These are phyloP conservation scores for Dasyprocta punctata DNA, from an alignment of 2,113 vertebrate species.

Conservation along the genomic window DNA sequence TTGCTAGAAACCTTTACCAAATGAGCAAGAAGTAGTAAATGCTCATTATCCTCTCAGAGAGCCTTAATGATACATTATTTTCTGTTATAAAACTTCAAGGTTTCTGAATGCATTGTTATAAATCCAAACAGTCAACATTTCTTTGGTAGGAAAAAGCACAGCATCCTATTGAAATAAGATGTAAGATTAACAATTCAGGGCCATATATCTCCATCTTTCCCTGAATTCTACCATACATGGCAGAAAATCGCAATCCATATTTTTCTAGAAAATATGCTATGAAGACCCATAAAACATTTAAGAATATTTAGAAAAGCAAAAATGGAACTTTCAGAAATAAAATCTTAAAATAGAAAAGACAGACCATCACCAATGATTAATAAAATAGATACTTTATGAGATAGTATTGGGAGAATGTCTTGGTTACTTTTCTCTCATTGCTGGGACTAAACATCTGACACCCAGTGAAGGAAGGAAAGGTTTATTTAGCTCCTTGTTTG, in stretches of 20 bases:
- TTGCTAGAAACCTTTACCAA: conserved; percentile 77
- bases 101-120: conserved; percentile 63
- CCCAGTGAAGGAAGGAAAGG: too few relatives aligned
- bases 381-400: conserved; percentile 24
- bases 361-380: conserved; percentile 2
- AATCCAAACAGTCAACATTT: conserved; percentile 69
- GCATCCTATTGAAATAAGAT: conserved; percentile 70
- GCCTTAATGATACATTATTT: conserved; percentile 61
- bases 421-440: too few relatives aligned
- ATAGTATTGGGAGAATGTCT: not conserved
- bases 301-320: conserved; percentile 54
- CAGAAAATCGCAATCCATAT: conserved; percentile 53
- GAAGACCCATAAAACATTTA: conserved; percentile 65
- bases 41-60: conserved; percentile 74
- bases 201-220: conserved; percentile 64
- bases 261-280: conserved; percentile 50
- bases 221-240: conserved; percentile 44
- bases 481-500: too few relatives aligned
- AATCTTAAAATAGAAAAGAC: conserved; percentile 43
- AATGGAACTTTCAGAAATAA: conserved; percentile 60
- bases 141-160: conserved; percentile 49
- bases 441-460: too few relatives aligned
- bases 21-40: conserved; percentile 75
- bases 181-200: conserved; percentile 69
- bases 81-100: conserved; percentile 39